A percentile compares a stretch with the other conserved stretches of the same genome.
phyloP scores from a whole-genome alignment of 1,140 invertebrate genomes.

The Vanessa atalanta region DNA sequence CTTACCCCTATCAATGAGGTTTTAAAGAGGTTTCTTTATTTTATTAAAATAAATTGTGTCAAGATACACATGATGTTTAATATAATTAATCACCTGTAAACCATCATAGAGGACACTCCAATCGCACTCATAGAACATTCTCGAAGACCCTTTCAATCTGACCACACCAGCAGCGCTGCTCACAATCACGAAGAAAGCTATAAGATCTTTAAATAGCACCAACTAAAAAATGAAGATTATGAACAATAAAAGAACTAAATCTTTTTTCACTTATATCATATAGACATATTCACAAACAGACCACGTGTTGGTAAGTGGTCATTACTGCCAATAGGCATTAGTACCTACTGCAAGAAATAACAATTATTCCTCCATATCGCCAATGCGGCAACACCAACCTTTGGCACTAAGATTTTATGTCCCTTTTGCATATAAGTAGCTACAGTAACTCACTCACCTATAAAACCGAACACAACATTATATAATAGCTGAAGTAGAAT shows the following conservation, averaged over 20 bases:
- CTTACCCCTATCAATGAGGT: not conserved
- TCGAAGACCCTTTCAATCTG: slow-evolving; percentile 52
- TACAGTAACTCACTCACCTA: no score
- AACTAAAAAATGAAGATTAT: slow-evolving; percentile 44
- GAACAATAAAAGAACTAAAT: not conserved
- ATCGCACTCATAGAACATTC: slow-evolving; percentile 60
- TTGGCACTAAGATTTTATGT: no score
- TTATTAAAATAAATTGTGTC: not conserved
- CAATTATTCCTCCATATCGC: no score
- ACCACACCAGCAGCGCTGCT: slow-evolving; percentile 52
- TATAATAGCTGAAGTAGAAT: no score
- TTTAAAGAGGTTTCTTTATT: no score
- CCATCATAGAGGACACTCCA: slow-evolving; percentile 57
- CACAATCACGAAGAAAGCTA: slow-evolving; percentile 59
- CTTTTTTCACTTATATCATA: not conserved
- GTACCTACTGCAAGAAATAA: no score
- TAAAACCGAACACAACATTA: no score
- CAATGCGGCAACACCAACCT: no score
- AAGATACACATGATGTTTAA: not conserved
- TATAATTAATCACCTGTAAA: slow-evolving; percentile 28
- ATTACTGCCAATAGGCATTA: no score
- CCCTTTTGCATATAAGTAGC: no score
- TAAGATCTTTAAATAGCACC: slow-evolving; percentile 69
- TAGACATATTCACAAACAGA: no score
- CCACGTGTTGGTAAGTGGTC: no score